Base-by-base conservation (phyloP, 2,888 invertebrate species). In the Yponomeuta malinellus region DNA sequence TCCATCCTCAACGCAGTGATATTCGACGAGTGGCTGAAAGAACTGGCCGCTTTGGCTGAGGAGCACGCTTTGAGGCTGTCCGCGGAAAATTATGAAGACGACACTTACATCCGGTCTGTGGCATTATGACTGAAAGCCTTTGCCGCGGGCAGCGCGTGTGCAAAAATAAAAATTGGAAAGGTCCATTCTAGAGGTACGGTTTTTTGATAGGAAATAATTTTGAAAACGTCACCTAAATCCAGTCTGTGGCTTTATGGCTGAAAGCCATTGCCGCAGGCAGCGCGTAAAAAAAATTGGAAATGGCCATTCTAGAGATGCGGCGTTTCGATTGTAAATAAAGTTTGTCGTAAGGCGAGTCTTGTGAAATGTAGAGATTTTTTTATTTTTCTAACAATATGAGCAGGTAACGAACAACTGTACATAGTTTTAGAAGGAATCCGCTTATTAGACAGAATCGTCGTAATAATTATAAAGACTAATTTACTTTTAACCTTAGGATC, bases 1-100 rank as follows among this genome's bases (percentile, higher is more conserved):
- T 85, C 89, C 2, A 82, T 92, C 71, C 80, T 93, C 10, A 93
- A 92, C 80, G 98, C 98, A 1, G 96, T 99, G 8, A 91, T 99
- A 68, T 90, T 99, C 73, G 98, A 98, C 80, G 99, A 99, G 84
- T 98, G 99, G 96, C 93, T 98, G 0, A 98, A 98, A 85, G 98
- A 99, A 89, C 90, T 99, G 73, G 97, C 99, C 0, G 98, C 99
- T 15, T 93, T 99, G 72, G 96, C 98, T 74, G 97, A 98, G 85
- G 99, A 99, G 86, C 99, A 99, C 84, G 95, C 97, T 8, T 93
- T 96, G 1, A 80, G 90, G 66, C 75, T 90, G 1, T 81, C 90
- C 0, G 81, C 86, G 0, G 79, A 83, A 6, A 77, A 78, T 70
- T 86, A 84, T 72, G 89, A 89, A 73, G 89, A 91, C 33, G 87